Base-by-base conservation (phyloP, 2,113 vertebrate species). In the Procapra przewalskii region DNA sequence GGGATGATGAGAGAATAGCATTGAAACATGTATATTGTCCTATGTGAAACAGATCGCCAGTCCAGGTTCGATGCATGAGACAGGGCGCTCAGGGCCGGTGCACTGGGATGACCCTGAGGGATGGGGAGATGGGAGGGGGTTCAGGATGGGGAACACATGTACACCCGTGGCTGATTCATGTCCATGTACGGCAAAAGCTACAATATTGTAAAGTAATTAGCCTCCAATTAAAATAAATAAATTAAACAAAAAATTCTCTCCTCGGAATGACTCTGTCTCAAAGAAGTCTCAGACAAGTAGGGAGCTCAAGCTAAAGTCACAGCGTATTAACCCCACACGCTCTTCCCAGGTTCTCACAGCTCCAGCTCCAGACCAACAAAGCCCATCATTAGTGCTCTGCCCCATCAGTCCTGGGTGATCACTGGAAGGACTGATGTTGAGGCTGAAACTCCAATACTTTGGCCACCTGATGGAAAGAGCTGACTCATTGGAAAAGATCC, bases 311-410 rank as follows among this genome's bases (percentile, higher is more conserved):
- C 57, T 52, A 82, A 93, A 79, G 90, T 79, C 60, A 81, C 59
- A 96, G 94, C 92, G 91, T 88, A 91, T 95, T 92, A 90, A 75
- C 95, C 92, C 87, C 75, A 16, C 36, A 27, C 25, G 85, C 50
- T 88, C 8, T 67, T 96, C 57, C 33, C 45, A n/a, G 88, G 12
- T 43, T 77, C 87, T 82, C 87, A 77, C 81, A 86, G 94, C 64
- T 89, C 75, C 57, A 91, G 77, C 25, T 85, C 33, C 81, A 86
- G 85, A 95, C 86, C 75, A 75, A 81, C 57, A 82, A 77, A 93
- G 64, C n/a, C 54, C 36, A 17, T 81, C 45, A 82, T 94, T 79
- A 95, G 81, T 0, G 0, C 52, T 43, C 43, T 75, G 50, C 36
- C 88, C 59, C 59, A 31, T 60, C 59, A 14, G 59, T 60, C 59